Conservation (phyloP, 2,797 vertebrate genomes). For the Tangara arthus region DNA sequence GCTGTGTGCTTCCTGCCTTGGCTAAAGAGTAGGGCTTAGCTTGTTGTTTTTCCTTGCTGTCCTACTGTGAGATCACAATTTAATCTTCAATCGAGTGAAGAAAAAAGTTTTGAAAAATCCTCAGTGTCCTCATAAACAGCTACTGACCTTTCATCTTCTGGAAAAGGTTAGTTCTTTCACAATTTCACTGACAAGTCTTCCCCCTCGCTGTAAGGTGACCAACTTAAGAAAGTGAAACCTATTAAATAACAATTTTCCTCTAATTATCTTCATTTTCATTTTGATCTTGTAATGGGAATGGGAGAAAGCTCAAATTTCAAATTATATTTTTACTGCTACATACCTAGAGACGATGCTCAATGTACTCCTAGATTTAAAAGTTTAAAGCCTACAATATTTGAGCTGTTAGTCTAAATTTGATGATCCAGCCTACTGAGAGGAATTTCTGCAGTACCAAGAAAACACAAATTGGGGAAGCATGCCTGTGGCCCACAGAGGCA, state of each 20-base stretch:
- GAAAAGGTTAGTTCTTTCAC: not conserved
- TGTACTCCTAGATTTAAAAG: not conserved
- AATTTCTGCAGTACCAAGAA: not conserved
- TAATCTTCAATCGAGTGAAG: not conserved
- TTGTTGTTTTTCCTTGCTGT: not conserved
- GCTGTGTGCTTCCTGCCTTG: not conserved
- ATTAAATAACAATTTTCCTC: not conserved
- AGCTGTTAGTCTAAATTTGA: not conserved
- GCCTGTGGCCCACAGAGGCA: not conserved
- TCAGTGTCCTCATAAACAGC: not conserved
- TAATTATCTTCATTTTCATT: not conserved
- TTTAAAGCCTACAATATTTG: not conserved
- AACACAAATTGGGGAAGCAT: rapidly evolving
- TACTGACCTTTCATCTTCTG: not conserved
- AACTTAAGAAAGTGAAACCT: not conserved
- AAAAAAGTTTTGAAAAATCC: not conserved
- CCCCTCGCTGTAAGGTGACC: not conserved
- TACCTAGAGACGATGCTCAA: not conserved
- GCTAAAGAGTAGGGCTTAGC: not conserved
- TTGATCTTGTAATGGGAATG: not conserved
- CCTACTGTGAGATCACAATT: not conserved
- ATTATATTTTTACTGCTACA: not conserved
- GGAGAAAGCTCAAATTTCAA: not conserved
- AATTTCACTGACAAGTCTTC: not conserved
- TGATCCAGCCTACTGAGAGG: not conserved